These are phyloP conservation scores for Melieria omissa DNA, from an alignment of 2,888 invertebrate genomes.

Conservation along the genomic window DNA sequence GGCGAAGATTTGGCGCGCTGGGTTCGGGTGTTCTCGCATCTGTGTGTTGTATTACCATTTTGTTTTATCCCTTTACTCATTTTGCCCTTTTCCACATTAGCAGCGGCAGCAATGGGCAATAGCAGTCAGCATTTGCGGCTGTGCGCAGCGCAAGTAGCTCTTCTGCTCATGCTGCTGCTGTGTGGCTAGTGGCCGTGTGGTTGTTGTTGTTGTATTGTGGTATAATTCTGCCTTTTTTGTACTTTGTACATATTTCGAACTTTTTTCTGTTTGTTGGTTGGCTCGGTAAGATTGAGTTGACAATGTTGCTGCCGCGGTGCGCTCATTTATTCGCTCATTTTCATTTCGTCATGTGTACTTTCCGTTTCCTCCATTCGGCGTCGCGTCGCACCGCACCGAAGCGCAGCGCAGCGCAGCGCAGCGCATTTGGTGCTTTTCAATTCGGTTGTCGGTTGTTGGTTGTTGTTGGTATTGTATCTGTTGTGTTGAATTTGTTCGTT, in stretches of 20 bases:
- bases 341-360: constrained; percentile 45
- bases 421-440: constrained; percentile 43
- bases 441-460: too few species aligned
- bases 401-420: constrained; percentile 29
- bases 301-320: constrained; percentile 42
- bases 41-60: constrained; percentile 38
- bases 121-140: too few species aligned
- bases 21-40: too few species aligned
- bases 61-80: constrained; percentile 51
- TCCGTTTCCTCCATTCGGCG: constrained; percentile 47
- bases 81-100: constrained; percentile 46
- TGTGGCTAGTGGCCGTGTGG: background rate
- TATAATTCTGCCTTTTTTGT: constrained; percentile 26
- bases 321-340: constrained; percentile 40
- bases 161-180: too few species aligned
- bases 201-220: constrained; percentile 35
- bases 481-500: too few species aligned
- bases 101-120: too few species aligned
- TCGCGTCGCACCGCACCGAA: constrained; percentile 32
- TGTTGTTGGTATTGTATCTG: too few species aligned
- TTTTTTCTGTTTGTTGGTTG: constrained; percentile 55
- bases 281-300: constrained; percentile 2
- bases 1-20: too few species aligned
- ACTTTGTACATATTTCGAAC: constrained; percentile 43
- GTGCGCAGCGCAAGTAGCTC: too few species aligned